These are phyloP conservation scores for Petrocephalus zakoni DNA, from an alignment of 2,113 vertebrate species.

Conservation along the genomic window DNA sequence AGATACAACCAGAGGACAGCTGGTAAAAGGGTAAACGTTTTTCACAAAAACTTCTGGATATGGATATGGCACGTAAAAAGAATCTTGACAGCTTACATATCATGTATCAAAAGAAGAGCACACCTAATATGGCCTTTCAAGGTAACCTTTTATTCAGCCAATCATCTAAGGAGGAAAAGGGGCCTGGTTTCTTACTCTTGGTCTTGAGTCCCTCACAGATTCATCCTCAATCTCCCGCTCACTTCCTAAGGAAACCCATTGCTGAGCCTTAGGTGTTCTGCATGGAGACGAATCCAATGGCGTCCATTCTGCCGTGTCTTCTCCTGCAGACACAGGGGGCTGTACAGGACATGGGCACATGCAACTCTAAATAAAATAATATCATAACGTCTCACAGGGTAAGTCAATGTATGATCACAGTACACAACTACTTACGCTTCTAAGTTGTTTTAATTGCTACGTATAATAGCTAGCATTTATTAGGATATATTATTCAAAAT, in stretches of 20 bases:
- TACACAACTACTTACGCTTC: background rate
- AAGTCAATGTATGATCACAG: background rate
- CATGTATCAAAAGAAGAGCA: background rate
- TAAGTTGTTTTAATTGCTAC: background rate
- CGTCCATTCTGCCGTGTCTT: conserved; percentile 48
- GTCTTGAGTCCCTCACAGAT: conserved; percentile 57
- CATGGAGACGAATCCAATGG: conserved; percentile 33
- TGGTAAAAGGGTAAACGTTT: background rate
- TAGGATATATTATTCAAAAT: background rate
- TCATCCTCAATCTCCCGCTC: conserved; percentile 84
- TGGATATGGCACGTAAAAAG: background rate
- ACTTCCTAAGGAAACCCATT: conserved; percentile 82
- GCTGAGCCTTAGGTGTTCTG: conserved; percentile 56
- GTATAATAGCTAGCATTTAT: background rate
- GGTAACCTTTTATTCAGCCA: background rate
- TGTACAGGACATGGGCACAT: conserved; percentile 35
- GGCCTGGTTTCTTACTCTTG: conserved; percentile 51
- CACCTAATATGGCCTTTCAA: background rate
- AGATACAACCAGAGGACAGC: background rate
- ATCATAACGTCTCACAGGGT: background rate
- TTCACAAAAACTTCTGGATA: background rate
- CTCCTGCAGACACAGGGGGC: conserved; percentile 52
- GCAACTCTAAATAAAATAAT: background rate
- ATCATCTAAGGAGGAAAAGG: background rate
- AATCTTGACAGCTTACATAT: background rate